Evolutionary conservation across 2,797 vertebrate genomes (phyloP).

Genomic region (Melanotaenia trifasciata): DNA sequence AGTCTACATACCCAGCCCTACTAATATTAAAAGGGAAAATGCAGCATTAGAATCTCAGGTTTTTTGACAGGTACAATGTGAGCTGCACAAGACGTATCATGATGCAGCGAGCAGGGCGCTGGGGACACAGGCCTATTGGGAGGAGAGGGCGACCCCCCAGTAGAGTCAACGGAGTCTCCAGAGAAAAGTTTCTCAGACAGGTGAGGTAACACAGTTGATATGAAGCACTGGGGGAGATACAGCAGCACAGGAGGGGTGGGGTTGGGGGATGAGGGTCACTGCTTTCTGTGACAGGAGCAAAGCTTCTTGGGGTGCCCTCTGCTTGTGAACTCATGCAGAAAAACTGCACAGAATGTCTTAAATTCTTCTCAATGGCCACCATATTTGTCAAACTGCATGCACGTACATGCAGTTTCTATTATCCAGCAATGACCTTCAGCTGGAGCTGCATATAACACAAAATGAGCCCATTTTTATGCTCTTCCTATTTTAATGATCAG

Average conservation of each 20-base stretch:
- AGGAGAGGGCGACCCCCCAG: conserved; percentile 88
- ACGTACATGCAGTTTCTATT: not conserved
- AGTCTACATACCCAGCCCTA: too few species aligned
- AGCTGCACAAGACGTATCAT: conserved; percentile 90
- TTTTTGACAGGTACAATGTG: conserved; percentile 86
- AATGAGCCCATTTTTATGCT: too few species aligned
- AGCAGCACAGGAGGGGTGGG: not conserved
- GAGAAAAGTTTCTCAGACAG: conserved; percentile 89
- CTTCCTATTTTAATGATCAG: too few species aligned
- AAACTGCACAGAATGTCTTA: not conserved
- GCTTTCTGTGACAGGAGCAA: too few species aligned
- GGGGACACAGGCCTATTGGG: conserved; percentile 87
- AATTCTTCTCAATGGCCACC: not conserved
- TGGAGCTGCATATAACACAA: too few species aligned
- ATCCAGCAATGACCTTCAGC: too few species aligned
- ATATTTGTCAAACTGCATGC: not conserved
- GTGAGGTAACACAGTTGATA: conserved; percentile 68
- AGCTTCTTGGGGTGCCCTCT: not conserved
- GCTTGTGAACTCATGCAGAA: not conserved
- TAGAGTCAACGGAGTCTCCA: conserved; percentile 83
- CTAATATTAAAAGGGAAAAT: not conserved
- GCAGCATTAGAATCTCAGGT: not conserved
- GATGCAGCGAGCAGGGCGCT: conserved; percentile 81
- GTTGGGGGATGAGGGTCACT: too few species aligned
- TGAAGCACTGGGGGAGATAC: not conserved